These are phyloP conservation scores for Leguminivora glycinivorella DNA, from an alignment of 1,140 invertebrate species.

Conservation along the genomic window DNA sequence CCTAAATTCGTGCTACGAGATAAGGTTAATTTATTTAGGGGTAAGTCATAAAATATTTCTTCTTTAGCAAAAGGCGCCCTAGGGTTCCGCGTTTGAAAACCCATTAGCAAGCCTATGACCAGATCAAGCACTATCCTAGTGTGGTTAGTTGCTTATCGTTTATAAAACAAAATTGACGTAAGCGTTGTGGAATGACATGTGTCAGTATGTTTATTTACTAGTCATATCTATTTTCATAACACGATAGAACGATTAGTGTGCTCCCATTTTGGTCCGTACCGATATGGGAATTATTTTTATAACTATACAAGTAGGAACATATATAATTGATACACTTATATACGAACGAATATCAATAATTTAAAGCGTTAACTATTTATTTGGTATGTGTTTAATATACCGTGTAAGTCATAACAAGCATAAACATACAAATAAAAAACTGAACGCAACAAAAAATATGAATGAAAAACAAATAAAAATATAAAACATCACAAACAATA, in stretches of 20 bases:
- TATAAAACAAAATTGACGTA: neutral
- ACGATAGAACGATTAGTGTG: neutral
- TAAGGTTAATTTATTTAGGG: conserved; percentile 20
- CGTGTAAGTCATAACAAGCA: neutral
- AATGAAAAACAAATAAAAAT: conserved; percentile 24
- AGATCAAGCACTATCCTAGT: neutral
- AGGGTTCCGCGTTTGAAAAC: conserved; percentile 4
- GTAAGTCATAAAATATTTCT: conserved; percentile 15
- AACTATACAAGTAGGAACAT: too few species aligned
- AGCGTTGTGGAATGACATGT: neutral
- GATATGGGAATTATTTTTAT: neutral
- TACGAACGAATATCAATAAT: neutral
- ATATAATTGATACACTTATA: neutral
- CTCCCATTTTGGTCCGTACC: neutral
- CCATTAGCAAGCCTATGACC: neutral
- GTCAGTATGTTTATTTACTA: neutral
- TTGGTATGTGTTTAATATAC: neutral
- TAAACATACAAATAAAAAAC: conserved; percentile 23
- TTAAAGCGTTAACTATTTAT: neutral
- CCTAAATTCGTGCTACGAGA: conserved; percentile 14
- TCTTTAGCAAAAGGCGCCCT: neutral
- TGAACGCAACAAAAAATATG: conserved; percentile 21
- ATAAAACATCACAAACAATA: conserved; percentile 18
- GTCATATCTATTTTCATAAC: neutral
- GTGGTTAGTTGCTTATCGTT: neutral